Evolutionary conservation across 2,888 invertebrate species (phyloP), one percentile per base, ranked within the genome.

Genomic region (Cataglyphis albicans): DNA sequence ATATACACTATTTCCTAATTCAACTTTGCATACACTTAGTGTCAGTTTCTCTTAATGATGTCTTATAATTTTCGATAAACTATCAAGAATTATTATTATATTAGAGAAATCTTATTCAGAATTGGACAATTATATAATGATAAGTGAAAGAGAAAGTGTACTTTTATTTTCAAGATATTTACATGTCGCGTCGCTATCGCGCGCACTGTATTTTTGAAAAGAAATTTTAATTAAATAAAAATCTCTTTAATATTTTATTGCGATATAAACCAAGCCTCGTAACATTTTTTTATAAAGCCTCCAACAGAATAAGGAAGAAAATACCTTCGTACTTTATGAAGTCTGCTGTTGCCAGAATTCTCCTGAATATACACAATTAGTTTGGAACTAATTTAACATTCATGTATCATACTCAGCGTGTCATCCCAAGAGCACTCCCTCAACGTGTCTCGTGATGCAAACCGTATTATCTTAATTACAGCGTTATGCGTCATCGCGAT

Each of bases 391-490:
- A 72, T 72, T 78, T 67, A 78, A 78, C 59, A 80, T 80, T 80
- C 48, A 44, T 72, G 59, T 80, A 70, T 80, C 59, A 80, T 80
- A 55, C 59, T 44, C 44, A 41, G 12, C 78, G 32, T 70, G 59
- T 35, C 70, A 61, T 32, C 18, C 32, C 35, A 48, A 72, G 59
- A 59, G 32, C 78, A 80, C 78, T 72, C 78, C 78, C 59, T 80
- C 25, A 4, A 72, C 48, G 12, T 67, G 29, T 52, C 9, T 25
- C 59, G 25, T 61, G 38, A 10, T 74, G 70, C 81, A 81, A 78
- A 86, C 67, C 70, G 55, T 88, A 89, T 89, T 88, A 88, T 81
- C 84, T 82, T 90, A 90, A 89, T 90, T 85, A 85, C 65, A 80
- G 72, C 48, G 57, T 44, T 64, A 35, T 63, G 59, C 44, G 82